Base-by-base conservation (phyloP, 2,113 vertebrate genomes). In the Rana temporaria region DNA sequence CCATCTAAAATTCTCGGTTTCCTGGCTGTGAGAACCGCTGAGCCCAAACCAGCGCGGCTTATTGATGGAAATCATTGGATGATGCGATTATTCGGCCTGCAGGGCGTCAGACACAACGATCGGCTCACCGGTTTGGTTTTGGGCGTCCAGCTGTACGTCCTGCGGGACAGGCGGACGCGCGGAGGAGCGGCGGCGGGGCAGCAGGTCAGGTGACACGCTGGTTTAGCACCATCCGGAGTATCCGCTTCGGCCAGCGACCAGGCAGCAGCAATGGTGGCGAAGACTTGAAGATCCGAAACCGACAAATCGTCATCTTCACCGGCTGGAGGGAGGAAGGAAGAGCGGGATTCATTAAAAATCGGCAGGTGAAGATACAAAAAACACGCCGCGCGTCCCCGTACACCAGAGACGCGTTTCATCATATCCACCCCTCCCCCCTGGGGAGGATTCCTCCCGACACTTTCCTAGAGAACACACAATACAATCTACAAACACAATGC, bases 101-200 rank as follows among this genome's bases (percentile, higher is more conserved):
- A 12, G 42, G 12, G 6, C 14, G 6, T 48, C 42, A 73, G 4
- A 73, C 3, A 11, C 2, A 3, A 3, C 1, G n/a, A 16, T 12
- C 16, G 52, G 90, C 94, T 96, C 91, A 98, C 98, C 6, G 96
- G 95, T 85, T 98, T 97, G 85, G 93, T 91, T 74, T 96, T 97
- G 59, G 97, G 98, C 1, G 93, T 95, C 97, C 96, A 98, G 87
- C 91, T 96, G 90, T 95, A 98, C 87, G 97, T 98, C 82, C 96
- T 93, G 0, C 94, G 95, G 56, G 96, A 91, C 81, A 96, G 95
- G 65, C 95, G 92, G 84, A 92, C 89, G 0, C 95, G 93, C 34
- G 95, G 95, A 0, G 95, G 95, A 0, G 86, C 90, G n/a, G 89
- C 88, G 0, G 89, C 82, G 1, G 94, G 66, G 73, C 81, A 60